Evolutionary conservation across 1,140 invertebrate species (phyloP), one percentile per base, ranked within the genome.

Genomic region (Bicyclus anynana): DNA sequence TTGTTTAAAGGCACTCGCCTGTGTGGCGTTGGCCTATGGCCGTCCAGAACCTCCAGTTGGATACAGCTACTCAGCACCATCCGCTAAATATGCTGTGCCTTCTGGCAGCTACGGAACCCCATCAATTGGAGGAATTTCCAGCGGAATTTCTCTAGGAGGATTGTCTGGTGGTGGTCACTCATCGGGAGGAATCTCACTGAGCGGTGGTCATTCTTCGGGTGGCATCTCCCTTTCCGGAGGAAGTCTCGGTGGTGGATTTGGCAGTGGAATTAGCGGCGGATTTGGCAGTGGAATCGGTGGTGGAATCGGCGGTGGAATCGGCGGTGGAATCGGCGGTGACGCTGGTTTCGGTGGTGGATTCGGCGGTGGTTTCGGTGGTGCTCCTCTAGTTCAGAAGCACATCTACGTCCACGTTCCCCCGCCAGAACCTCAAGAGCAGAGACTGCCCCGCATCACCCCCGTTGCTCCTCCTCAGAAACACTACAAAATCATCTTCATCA

Each of bases 401-500:
- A 90, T 90, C 66, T 90, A 90, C 76, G 86, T 89, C 16, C 89
- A 90, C 65, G 89, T 90, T 21, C 88, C 91, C 16, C 92, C 79
- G 51, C 89, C 86, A 90, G 92, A 90, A 88, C 91, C 91, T 52
- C 89, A 91, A 65, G 91, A 93, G 71, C 89, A 92, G 61, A 91
- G 90, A 67, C 84, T 90, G 56, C 90, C 91, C 12, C 87, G 89
- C 29, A 90, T 91, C 27, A 80, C 89, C 52, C 82, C 88, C 0
- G 87, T 91, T 0, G 91, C 91, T 37, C 92, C 92, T 49, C 87
- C 94, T 21, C 94, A 95, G 78, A 96, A 96, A 68, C 94, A 96
- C 79, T 96, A 96, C 91, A 95, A 96, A 77, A 96, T 95, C 72
- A 94, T 96, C 82, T 96, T 96, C 91, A 96, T 96, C 83, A 96